These are phyloP conservation scores for Pseudochirops corinnae DNA, from an alignment of 2,797 vertebrate genomes.

Conservation along the genomic window DNA sequence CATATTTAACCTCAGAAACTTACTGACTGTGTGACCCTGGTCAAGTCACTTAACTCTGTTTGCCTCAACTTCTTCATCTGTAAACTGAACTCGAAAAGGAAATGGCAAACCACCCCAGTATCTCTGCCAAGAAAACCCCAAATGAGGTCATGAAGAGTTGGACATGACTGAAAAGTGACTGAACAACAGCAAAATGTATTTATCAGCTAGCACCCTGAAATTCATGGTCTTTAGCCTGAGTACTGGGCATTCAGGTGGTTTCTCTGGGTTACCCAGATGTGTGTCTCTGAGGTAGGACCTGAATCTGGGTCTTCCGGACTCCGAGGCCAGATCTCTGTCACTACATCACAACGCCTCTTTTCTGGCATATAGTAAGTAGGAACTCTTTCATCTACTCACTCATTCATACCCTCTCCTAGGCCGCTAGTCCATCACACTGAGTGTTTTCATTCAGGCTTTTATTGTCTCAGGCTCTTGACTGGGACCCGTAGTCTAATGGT, in stretches of 20 bases:
- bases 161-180: background rate
- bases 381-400: background rate
- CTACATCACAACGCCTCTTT: background rate
- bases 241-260: background rate
- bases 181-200: background rate
- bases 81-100: background rate
- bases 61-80: background rate
- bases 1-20: background rate
- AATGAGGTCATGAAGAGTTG: background rate
- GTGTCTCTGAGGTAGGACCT: background rate
- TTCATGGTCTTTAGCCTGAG: background rate
- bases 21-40: background rate
- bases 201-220: background rate
- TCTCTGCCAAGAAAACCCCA: background rate
- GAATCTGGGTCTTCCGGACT: background rate
- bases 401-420: background rate
- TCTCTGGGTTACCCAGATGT: too few relatives aligned
- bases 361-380: background rate
- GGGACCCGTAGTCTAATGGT: too few relatives aligned
- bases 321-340: background rate
- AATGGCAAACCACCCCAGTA: background rate
- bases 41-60: background rate
- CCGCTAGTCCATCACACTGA: background rate
- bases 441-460: background rate
- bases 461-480: background rate